Conservation (phyloP, 2,888 invertebrate species). For the Folsomia manolachei region DNA sequence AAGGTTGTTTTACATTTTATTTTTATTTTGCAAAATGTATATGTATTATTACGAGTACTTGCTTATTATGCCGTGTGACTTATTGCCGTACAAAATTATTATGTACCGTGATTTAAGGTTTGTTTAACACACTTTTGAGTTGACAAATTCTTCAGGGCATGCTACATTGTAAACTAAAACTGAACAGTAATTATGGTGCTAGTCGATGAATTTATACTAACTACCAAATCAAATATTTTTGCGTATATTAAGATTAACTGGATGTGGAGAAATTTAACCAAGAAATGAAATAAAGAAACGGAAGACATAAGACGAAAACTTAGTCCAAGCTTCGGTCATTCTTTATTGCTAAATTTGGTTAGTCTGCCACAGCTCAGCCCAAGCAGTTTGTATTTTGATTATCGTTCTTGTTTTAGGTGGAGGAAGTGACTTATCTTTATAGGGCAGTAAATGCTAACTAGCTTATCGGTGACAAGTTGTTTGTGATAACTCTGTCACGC, state of each 20-base stretch:
- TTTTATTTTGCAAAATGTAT: not conserved
- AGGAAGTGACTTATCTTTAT: slow-evolving; percentile 7
- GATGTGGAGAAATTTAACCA: not conserved
- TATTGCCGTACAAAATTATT: not conserved
- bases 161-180: no score
- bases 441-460: slow-evolving; percentile 5
- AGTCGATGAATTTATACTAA: not conserved
- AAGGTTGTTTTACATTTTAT: not conserved
- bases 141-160: no score
- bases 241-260: not conserved
- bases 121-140: no score
- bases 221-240: not conserved
- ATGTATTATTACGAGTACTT: no score
- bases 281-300: slow-evolving; percentile 2
- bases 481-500: slow-evolving; percentile 1
- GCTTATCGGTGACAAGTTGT: slow-evolving; percentile 8
- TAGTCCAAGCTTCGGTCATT: not conserved
- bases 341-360: not conserved
- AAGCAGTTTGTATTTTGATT: not conserved
- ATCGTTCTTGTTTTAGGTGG: not conserved
- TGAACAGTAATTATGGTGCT: no score
- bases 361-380: no score
- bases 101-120: no score
- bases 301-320: not conserved
- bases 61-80: not conserved